Base-by-base conservation (phyloP, 2,797 vertebrate species). In the Rhinella marina region DNA sequence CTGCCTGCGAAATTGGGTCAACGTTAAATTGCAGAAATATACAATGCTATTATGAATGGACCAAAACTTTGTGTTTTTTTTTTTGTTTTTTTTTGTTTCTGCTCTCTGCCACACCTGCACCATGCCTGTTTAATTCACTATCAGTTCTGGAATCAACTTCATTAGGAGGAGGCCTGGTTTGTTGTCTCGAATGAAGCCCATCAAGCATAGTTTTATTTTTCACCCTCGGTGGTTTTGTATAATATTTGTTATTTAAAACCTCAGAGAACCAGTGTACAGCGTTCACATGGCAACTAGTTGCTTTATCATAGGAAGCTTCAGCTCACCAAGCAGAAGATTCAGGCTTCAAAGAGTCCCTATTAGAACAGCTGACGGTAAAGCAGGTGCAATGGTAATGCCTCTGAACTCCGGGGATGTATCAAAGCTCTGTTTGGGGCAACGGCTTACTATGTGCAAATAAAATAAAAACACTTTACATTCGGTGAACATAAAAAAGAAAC, bases 221-320 rank as follows among this genome's bases (percentile, higher is more conserved):
- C 81, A 84, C 70, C 70, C 50, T 68, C 32, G 25, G 17, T 85
- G 78, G 21, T 72, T 81, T 85, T 81, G 29, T 84, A 76, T 84
- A 57, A 29, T 82, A 75, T 75, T 82, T 19, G 78, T 85, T 88
- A 62, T 88, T 76, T 70, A 72, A 70, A 78, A 88, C 76, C 27
- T 78, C 57, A 41, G 64, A 50, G 41, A 85, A 52, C 27, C 48
- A 21, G 14, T 73, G 68, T 77, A 41, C n/a, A 16, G 68, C 41
- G 87, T 85, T 88, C 68, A 82, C 78, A 82, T 88, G 87, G 87
- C 87, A 88, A 88, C 78, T 68, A 57, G 78, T 81, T 41, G 57
- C 32, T 85, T 84, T 88, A 64, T 88, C n/a, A 61, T 86, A 86
- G 57, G 21, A 62, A 81, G 87, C 79, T 81, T 85, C 83, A 86